Base-by-base conservation (phyloP, 1,140 invertebrate genomes). In the Trialeurodes vaporariorum region DNA sequence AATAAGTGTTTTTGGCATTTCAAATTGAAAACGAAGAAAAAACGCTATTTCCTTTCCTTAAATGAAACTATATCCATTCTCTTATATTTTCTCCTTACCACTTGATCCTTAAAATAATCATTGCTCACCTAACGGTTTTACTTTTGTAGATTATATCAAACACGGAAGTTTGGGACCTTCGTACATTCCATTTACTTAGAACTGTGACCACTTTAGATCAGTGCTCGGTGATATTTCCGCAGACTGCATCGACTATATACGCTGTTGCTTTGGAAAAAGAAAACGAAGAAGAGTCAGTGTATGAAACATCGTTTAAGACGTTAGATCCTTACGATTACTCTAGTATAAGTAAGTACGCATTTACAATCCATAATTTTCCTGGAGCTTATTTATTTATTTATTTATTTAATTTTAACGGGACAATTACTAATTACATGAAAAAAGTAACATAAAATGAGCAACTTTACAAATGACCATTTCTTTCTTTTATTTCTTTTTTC, bases 291-390 rank as follows among this genome's bases (percentile, higher is more conserved):
- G 81, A 84, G 25, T 80, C 81, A 11, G 82, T 86, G 71, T 92
- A 85, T 77, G 87, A 90, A 67, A 91, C 93, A 22, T 96, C 92
- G 60, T 97, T 98, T 76, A 92, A 95, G 76, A 96, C 93, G 2
- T 82, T 98, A 69, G 95, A 98, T 82, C 87, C 93, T 5, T 86
- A 87, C 68, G 93, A 98, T 79, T 99, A 98, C 76, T 90, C 88
- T 27, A 93, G 87, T 71, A 97, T 98, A 76, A 88, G 90, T 92
- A 79, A 79, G 77, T 73, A 49, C 34, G 5, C 34, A 17, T 17
- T 23, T 2, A 69, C 26, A 25, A 58, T 61, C 49, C 27, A 59
- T 21, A 64, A 12, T 64, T 12, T 63, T 67, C 63, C 13, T 27
- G 22, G 69, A 17, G 5, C 24, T 59, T 58, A 67, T 67, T 67